Conservation (phyloP, 2,797 vertebrate genomes). For the Macropus fuliginosus region DNA sequence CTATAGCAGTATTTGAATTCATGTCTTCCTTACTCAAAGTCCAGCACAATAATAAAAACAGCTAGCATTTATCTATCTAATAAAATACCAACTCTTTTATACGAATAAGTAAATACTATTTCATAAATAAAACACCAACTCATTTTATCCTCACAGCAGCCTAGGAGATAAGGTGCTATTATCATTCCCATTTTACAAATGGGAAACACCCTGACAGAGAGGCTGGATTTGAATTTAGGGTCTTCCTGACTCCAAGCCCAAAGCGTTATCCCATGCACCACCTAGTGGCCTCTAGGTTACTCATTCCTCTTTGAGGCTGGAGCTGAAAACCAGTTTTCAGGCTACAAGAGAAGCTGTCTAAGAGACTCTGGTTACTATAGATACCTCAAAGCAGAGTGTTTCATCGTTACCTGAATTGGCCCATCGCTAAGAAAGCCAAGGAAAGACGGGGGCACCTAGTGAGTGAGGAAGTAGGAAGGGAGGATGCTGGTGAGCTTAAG, state of each 20-base stretch:
- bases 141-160: neutral
- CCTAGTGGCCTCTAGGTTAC: neutral
- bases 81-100: neutral
- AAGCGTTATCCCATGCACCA: neutral
- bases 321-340: neutral
- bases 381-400: neutral
- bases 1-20: neutral
- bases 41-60: neutral
- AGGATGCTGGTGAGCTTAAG: neutral
- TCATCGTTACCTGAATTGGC: neutral
- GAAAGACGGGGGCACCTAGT: neutral
- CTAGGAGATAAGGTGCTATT: neutral
- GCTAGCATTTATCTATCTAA: neutral
- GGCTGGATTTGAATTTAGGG: neutral
- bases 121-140: neutral
- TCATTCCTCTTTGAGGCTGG: neutral
- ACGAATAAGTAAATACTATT: too few relatives aligned
- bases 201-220: neutral
- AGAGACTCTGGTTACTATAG: neutral
- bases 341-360: neutral
- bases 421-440: neutral
- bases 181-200: neutral
- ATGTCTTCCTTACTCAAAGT: neutral
- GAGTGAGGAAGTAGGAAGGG: neutral
- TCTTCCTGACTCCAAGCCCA: neutral